Evolutionary conservation across 2,113 vertebrate genomes (phyloP), one percentile per base, ranked within the genome.

Genomic region (Esox niger): DNA sequence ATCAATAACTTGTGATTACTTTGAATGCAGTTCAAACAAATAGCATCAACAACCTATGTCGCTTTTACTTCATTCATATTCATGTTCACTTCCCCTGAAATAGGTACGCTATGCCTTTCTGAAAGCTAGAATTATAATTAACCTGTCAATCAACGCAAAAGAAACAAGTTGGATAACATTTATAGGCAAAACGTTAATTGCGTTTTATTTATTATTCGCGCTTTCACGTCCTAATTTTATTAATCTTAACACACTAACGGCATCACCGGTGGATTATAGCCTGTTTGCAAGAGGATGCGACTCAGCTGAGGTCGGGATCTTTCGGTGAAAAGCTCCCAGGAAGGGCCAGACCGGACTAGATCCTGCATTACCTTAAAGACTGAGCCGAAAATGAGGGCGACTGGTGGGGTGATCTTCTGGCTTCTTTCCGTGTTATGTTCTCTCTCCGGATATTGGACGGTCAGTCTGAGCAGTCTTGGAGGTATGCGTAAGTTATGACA

Each of bases 281-380:
- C 13, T 43, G 11, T 43, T 43, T 15, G 13, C 38, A 43, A 2
- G 38, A 43, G 11, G 38, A 17, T 15, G 38, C 38, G 11, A 15
- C 17, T 61, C 70, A 75, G 78, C 74, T 87, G 84, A 88, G 74
- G 73, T n/a, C 66, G 56, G 46, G 46, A 79, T 76, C 69, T 38
- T 67, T 38, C 43, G 70, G 56, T 62, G 75, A 21, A 43, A 57
- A 64, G 61, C 77, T 4, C 30, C 13, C 58, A 15, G 75, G 59
- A 10, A 43, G 38, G 13, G 17, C 38, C 38, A 43, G 2, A 67
- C 15, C 64, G 13, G 57, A 62, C 57, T 8, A 33, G 32, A 33
- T 33, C 32, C 32, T 33, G 9, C 32, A 4, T 15, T 43, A 17
- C 38, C 38, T 0, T 33, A 43, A 20, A 20, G 13, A 21, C 17